A percentile compares a stretch with the other conserved stretches of the same genome.
These are phyloP conservation scores for Portunus trituberculatus DNA, from an alignment of 1,140 invertebrate genomes.

Conservation along the genomic window DNA sequence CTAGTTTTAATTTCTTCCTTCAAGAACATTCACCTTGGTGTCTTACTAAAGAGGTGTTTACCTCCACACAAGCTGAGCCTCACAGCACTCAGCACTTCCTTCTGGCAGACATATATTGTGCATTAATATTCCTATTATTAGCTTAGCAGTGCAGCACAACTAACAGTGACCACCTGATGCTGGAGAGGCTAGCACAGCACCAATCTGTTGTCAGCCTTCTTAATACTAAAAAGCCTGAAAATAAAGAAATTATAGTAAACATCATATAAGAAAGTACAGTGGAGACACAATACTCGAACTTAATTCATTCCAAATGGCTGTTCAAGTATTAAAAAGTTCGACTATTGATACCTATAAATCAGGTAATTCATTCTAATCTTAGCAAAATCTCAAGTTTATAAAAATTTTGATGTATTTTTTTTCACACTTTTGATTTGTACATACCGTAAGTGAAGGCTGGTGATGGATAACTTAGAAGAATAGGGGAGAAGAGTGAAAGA, in stretches of 20 bases:
- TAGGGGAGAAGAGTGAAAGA: no score
- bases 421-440: no score
- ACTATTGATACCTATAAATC: no score
- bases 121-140: neutral
- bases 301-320: no score
- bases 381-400: no score
- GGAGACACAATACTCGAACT: no score
- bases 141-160: constrained; percentile 18
- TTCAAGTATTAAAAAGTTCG: no score
- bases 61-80: constrained; percentile 17
- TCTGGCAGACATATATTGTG: neutral
- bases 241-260: neutral
- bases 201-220: neutral
- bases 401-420: no score
- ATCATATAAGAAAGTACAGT: no score
- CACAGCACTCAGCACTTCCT: neutral
- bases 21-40: neutral
- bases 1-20: neutral
- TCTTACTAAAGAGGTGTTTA: neutral
- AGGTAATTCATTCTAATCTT: no score
- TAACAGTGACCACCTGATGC: constrained; percentile 5
- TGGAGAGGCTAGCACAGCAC: neutral
- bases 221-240: neutral
- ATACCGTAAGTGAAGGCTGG: no score
- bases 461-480: no score